Percentiles rank a stretch among this genome's conserved stretches.
phyloP scores from a whole-genome alignment of 2,113 vertebrate genomes.

The Takifugu flavidus region DNA sequence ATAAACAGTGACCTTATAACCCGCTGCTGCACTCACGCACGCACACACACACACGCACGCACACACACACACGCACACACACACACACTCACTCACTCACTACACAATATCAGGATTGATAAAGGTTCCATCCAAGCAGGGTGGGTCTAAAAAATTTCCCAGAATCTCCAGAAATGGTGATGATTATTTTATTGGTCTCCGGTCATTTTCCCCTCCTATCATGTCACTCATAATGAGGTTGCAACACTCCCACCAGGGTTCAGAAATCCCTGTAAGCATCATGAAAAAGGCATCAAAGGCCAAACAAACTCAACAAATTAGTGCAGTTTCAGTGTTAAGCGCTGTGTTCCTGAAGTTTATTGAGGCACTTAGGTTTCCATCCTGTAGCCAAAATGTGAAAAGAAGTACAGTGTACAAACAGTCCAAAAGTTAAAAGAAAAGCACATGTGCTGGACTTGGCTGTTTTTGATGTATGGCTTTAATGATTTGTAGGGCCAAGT shows the following conservation, averaged over 20 bases:
- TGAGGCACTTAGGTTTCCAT: constrained; percentile 43
- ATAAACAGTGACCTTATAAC: constrained; percentile 65
- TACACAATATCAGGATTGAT: too few relatives aligned
- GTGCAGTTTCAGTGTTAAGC: constrained; percentile 18
- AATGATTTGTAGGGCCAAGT: constrained; percentile 38
- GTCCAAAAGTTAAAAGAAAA: constrained; percentile 23
- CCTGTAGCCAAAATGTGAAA: constrained; percentile 21
- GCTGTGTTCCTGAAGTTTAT: constrained; percentile 44
- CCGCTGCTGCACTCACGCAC: constrained; percentile 46
- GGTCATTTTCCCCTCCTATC: background rate
- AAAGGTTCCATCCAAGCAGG: too few relatives aligned
- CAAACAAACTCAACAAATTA: too few relatives aligned
- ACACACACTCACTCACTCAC: constrained; percentile 4
- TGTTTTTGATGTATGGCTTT: constrained; percentile 42
- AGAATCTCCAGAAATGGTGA: background rate
- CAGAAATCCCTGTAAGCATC: too few relatives aligned
- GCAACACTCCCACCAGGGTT: too few relatives aligned
- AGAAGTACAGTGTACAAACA: constrained; percentile 5
- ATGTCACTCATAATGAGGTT: background rate
- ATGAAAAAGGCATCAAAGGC: too few relatives aligned
- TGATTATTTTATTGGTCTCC: background rate
- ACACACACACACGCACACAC: constrained; percentile 13
- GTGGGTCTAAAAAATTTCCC: too few relatives aligned
- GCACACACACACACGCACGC: background rate
- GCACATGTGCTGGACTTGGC: constrained; percentile 18